Percentiles rank a stretch among this genome's conserved stretches.
Conservation (phyloP, 2,888 invertebrate genomes). For the Trichopria drosophilae region DNA sequence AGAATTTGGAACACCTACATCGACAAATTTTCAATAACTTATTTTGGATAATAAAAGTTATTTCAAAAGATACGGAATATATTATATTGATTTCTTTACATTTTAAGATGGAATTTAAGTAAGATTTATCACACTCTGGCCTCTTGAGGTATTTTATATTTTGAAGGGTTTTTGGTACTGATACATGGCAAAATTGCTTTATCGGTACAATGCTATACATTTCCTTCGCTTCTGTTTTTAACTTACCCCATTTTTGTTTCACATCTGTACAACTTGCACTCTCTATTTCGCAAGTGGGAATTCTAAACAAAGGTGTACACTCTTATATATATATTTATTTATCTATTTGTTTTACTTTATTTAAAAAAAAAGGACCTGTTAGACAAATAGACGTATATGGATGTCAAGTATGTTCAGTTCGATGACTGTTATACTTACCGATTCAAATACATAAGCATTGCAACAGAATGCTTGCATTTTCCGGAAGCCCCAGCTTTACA, state of each 20-base stretch:
- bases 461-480: slow-evolving; percentile 15
- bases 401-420: too few species aligned
- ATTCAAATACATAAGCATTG: slow-evolving; percentile 1
- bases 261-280: slow-evolving; percentile 16
- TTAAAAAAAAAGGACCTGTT: too few species aligned
- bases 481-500: slow-evolving; percentile 5
- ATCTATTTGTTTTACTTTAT: slow-evolving; percentile 4
- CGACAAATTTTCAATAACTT: not conserved
- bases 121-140: too few species aligned
- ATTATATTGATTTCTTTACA: slow-evolving; percentile 1
- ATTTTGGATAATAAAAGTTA: not conserved
- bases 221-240: slow-evolving; percentile 7
- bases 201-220: slow-evolving; percentile 8
- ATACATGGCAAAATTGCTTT: slow-evolving; percentile 10
- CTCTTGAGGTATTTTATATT: too few species aligned
- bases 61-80: too few species aligned
- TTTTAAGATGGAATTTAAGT: not conserved
- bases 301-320: slow-evolving; percentile 13
- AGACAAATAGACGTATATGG: too few species aligned
- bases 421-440: slow-evolving; percentile 8
- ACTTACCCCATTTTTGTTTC: slow-evolving; percentile 13
- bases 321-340: too few species aligned
- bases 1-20: too few species aligned
- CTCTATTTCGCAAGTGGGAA: not conserved
- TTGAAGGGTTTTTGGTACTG: too few species aligned